A percentile compares a stretch with the other conserved stretches of the same genome.
Conservation (phyloP, 2,113 vertebrate species). For the Coreoperca whiteheadi region DNA sequence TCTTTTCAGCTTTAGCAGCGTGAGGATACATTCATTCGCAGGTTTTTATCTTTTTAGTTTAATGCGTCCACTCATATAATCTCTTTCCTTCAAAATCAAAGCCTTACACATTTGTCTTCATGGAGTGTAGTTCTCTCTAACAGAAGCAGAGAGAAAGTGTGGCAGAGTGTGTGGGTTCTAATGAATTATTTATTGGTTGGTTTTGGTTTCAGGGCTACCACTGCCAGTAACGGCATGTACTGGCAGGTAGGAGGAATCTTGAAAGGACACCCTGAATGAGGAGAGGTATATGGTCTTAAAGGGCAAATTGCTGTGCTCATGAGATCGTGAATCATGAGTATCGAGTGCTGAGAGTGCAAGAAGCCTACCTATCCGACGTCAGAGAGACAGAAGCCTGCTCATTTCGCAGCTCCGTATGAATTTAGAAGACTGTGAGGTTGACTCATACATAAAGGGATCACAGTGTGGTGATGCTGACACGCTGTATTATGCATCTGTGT, state of each 20-base stretch:
- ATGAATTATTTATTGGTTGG: constrained; percentile 64
- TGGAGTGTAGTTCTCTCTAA: neutral
- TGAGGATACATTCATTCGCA: neutral
- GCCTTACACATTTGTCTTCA: neutral
- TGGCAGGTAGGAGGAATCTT: constrained; percentile 33
- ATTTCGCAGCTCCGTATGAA: constrained; percentile 17
- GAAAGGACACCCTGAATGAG: constrained; percentile 12
- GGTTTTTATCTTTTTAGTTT: neutral
- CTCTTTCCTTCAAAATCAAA: neutral
- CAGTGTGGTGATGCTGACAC: neutral
- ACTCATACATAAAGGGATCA: constrained; percentile 5
- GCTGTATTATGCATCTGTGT: neutral
- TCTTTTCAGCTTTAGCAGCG: neutral
- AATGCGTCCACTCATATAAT: neutral
- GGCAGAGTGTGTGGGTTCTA: constrained; percentile 11
- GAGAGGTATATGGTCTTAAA: constrained; percentile 27
- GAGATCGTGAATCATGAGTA: neutral
- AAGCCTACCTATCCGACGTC: constrained; percentile 9
- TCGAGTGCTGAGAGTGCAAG: constrained; percentile 16
- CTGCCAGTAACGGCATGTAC: constrained; percentile 42
- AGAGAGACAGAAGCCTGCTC: constrained; percentile 22
- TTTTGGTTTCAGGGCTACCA: constrained; percentile 62
- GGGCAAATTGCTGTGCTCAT: constrained; percentile 29
- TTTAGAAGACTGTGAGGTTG: constrained; percentile 11
- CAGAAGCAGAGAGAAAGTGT: constrained; percentile 7